phyloP scores from a whole-genome alignment of 2,113 vertebrate species.

The Cairina moschata region DNA sequence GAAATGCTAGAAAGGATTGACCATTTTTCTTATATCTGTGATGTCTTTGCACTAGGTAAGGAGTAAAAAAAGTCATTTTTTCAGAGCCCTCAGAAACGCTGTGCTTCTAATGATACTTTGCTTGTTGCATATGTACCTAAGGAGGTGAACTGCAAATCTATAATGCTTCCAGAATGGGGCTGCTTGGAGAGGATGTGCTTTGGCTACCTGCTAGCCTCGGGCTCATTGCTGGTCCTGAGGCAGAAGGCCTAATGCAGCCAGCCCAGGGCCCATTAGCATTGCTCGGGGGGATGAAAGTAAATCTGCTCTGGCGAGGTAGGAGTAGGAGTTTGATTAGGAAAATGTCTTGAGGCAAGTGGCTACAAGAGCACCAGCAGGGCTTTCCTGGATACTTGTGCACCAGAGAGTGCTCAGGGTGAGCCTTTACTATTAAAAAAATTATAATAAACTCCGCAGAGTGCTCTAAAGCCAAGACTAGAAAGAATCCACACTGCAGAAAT shows the following conservation, averaged over 20 bases:
- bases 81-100: background rate
- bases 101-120: background rate
- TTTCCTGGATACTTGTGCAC: background rate
- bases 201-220: background rate
- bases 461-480: background rate
- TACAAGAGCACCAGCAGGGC: background rate
- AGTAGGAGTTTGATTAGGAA: background rate
- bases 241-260: background rate
- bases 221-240: background rate
- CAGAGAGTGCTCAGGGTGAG: background rate
- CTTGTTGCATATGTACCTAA: background rate
- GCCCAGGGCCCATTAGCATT: background rate
- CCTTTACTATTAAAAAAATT: background rate
- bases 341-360: background rate
- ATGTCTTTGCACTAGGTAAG: background rate
- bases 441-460: background rate
- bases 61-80: background rate
- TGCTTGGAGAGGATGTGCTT: background rate
- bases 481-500: fast-evolving
- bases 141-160: background rate
- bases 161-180: background rate
- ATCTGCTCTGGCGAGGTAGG: background rate
- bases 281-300: background rate
- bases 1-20: background rate
- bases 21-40: background rate